Evolutionary conservation across 2,797 vertebrate species (phyloP), one percentile per base, ranked within the genome.

Genomic region (Onychomys leucogaster): DNA sequence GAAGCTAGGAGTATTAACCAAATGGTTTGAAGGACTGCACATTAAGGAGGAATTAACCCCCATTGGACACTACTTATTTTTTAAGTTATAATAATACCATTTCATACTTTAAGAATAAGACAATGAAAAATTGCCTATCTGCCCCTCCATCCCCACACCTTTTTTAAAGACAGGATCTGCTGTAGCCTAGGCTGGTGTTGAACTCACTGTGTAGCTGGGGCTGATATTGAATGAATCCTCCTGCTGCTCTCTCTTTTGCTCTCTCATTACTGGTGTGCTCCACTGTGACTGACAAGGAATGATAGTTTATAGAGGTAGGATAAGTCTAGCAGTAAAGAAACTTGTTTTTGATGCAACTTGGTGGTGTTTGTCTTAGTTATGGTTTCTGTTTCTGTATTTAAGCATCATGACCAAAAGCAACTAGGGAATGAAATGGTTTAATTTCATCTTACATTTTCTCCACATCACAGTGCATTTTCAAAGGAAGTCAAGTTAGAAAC

Each of bases 81-180:
- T 32, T 34, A 88, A 90, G 9, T 12, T 55, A 27, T 5, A 55
- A 43, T 3, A 16, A 16, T 43, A 52, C 7, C 3, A 14, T 32
- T 12, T n/a, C 6, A 59, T 32, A 77, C 34, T 12, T 46, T 87
- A 29, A 90, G 23, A 81, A 14, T 29, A 83, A 55, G 41, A 94
- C 21, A 11, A 37, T 11, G 12, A 61, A 49, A 27, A 86, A 41
- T 75, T 49, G 23, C 2, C 41, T 49, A 63, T 3, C 5, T 0
- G 2, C 17, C 13, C 6, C 10, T 19, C 19, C 46, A 5, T 13
- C 13, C 16, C 0, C 5, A 3, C 16, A 34, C 4, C 21, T 41
- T 57, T 23, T 61, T 61, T 41, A 17, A 43, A 63, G 41, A 61
- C n/a, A 61, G 4, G 12, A 43, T 77, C 19, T 89, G 32, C 61